Evolutionary conservation across 2,888 invertebrate genomes (phyloP).

Genomic region (Archips xylosteana): DNA sequence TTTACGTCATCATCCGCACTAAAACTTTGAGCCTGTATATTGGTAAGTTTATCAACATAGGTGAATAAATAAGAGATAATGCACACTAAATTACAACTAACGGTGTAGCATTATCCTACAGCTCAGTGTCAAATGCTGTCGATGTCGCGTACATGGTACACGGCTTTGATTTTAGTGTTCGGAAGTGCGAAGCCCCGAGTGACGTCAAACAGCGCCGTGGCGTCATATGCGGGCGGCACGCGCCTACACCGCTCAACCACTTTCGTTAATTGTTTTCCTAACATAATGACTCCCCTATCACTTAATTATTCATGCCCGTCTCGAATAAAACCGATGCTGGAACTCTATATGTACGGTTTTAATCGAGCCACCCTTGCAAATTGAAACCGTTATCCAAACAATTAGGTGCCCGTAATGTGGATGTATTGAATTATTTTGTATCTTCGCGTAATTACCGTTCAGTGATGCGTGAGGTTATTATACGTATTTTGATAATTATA

Average conservation of each 20-base stretch:
- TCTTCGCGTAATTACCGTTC: conserved; percentile 34
- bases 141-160: conserved; percentile 48
- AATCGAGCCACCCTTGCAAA: conserved; percentile 43
- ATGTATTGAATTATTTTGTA: conserved; percentile 41
- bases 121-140: conserved; percentile 32
- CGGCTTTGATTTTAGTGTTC: conserved; percentile 63
- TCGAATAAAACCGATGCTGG: conserved; percentile 41
- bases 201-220: conserved; percentile 35
- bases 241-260: conserved; percentile 61
- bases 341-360: conserved; percentile 41
- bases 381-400: conserved; percentile 43
- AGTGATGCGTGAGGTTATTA: conserved; percentile 17
- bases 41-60: too few relatives aligned
- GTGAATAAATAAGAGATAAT: background rate
- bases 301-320: conserved; percentile 47
- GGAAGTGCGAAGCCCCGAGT: conserved; percentile 33
- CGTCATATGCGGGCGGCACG: conserved; percentile 74
- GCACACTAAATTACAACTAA: background rate
- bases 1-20: too few relatives aligned
- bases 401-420: conserved; percentile 38
- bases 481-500: background rate
- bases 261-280: conserved; percentile 69
- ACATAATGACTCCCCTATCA: conserved; percentile 69
- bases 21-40: too few relatives aligned
- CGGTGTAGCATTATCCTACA: conserved; percentile 16